These are phyloP conservation scores for Epinotia bilunana DNA, from an alignment of 2,888 invertebrate species.

Conservation along the genomic window DNA sequence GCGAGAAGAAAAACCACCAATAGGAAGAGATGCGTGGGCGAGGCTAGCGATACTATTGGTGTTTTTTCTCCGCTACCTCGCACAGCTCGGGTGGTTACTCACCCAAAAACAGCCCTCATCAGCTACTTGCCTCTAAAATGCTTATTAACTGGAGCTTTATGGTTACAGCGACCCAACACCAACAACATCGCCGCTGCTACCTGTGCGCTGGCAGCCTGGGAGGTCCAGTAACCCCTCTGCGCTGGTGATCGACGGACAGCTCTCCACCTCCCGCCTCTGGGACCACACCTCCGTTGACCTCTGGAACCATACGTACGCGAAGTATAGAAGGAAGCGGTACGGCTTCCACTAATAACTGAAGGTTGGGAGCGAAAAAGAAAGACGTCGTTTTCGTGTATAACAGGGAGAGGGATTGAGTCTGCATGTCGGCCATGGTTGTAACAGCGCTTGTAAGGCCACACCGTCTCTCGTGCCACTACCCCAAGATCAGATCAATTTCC, in stretches of 20 bases:
- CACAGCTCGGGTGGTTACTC: too few relatives aligned
- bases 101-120: too few relatives aligned
- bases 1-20: too few relatives aligned
- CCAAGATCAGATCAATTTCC: too few relatives aligned
- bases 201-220: constrained; percentile 72
- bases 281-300: constrained; percentile 61
- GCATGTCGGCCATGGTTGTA: too few relatives aligned
- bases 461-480: too few relatives aligned
- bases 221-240: constrained; percentile 67
- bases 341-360: constrained; percentile 48
- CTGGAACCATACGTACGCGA: constrained; percentile 75
- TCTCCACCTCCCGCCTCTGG: constrained; percentile 71
- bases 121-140: too few relatives aligned
- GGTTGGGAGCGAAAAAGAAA: background rate
- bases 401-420: too few relatives aligned
- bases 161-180: constrained; percentile 76
- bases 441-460: too few relatives aligned
- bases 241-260: constrained; percentile 65
- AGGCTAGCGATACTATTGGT: too few relatives aligned
- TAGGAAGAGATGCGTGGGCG: too few relatives aligned
- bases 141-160: background rate
- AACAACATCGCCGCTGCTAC: constrained; percentile 57
- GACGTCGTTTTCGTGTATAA: background rate
- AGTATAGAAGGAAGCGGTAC: constrained; percentile 63
- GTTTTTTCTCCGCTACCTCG: too few relatives aligned